Conservation (phyloP, 2,113 vertebrate genomes). For the Hymenochirus boettgeri region DNA sequence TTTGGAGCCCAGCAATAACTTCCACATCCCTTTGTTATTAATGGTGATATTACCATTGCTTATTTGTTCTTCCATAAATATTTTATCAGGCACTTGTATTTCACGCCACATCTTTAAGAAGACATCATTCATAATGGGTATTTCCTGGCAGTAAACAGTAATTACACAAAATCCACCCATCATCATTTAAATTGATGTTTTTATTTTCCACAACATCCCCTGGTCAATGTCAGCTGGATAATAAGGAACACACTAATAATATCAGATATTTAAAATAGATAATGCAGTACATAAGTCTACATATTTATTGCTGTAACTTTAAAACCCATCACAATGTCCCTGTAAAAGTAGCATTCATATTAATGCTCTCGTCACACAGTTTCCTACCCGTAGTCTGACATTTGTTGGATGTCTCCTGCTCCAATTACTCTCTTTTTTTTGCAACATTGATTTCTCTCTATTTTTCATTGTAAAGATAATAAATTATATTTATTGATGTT, state of each 20-base stretch:
- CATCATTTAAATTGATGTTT: constrained; percentile 35
- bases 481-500: neutral
- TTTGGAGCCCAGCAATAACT: constrained; percentile 10
- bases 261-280: constrained; percentile 7
- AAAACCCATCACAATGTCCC: constrained; percentile 4
- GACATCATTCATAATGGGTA: constrained; percentile 23
- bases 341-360: neutral
- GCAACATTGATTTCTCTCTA: neutral
- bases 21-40: constrained; percentile 30
- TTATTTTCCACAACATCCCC: constrained; percentile 17
- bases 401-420: neutral
- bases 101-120: constrained; percentile 30
- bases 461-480: neutral
- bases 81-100: constrained; percentile 27
- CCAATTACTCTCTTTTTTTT: neutral
- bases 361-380: neutral
- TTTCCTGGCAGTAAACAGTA: constrained; percentile 35
- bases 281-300: constrained; percentile 2
- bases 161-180: constrained; percentile 29
- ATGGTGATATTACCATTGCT: constrained; percentile 17
- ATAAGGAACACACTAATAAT: constrained; percentile 24
- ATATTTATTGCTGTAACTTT: constrained; percentile 4
- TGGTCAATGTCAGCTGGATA: constrained; percentile 15
- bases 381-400: neutral
- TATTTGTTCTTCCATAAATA: constrained; percentile 31